Conservation (phyloP, 2,113 vertebrate species). For the Bufo gargarizans region DNA sequence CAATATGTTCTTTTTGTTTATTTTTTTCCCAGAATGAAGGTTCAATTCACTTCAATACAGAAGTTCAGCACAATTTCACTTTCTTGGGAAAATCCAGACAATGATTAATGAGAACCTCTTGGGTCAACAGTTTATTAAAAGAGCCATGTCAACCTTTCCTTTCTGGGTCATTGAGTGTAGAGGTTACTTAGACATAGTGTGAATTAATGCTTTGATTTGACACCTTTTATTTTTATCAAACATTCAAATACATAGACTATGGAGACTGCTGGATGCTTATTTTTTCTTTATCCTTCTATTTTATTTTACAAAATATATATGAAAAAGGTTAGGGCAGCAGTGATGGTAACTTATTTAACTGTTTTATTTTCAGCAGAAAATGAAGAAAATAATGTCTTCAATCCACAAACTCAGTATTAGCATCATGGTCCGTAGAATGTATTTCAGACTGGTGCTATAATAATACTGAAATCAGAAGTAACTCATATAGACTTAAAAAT, state of each 20-base stretch:
- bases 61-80: constrained; percentile 16
- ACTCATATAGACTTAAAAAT: background rate
- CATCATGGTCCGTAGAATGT: background rate
- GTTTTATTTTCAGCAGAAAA: no score
- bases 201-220: constrained; percentile 18
- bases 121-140: constrained; percentile 20
- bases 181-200: constrained; percentile 6
- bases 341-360: no score
- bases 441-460: background rate
- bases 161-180: constrained; percentile 12
- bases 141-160: constrained; percentile 12
- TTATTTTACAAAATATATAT: no score
- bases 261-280: no score
- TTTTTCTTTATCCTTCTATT: no score
- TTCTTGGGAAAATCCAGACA: constrained; percentile 7
- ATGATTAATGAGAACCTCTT: constrained; percentile 22
- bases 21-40: constrained; percentile 5
- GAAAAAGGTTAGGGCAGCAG: no score
- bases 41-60: constrained; percentile 14
- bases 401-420: no score
- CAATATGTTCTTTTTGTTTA: constrained; percentile 24
- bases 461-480: background rate
- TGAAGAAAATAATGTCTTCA: no score
- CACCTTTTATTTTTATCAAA: background rate
- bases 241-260: background rate